phyloP scores from a whole-genome alignment of 2,797 vertebrate genomes.

The Parauchenoglanis punctatus region DNA sequence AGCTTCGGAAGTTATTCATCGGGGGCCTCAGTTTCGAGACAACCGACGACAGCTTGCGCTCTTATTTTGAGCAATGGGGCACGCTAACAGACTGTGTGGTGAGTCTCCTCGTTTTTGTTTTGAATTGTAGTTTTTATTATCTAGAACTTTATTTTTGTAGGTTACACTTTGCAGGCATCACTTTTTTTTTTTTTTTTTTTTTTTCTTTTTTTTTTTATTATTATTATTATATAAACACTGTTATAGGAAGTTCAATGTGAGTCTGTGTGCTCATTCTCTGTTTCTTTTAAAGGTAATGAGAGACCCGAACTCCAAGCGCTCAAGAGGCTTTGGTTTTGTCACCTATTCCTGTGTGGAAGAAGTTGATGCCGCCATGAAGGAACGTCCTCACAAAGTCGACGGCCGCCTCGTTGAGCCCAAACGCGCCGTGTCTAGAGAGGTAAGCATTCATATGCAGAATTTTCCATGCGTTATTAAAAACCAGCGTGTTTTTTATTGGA shows the following conservation, averaged over 20 bases:
- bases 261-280: neutral
- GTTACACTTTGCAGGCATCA: no score
- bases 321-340: constrained; percentile 93
- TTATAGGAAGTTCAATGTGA: neutral
- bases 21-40: constrained; percentile 96
- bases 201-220: neutral
- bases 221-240: no score
- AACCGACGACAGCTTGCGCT: constrained; percentile 90
- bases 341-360: constrained; percentile 89
- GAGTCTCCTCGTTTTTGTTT: constrained; percentile 50
- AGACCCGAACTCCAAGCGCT: constrained; percentile 88
- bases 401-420: no score
- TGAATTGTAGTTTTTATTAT: neutral
- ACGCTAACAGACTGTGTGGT: constrained; percentile 94
- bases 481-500: no score
- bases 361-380: constrained; percentile 90
- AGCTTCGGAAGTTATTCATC: constrained; percentile 95
- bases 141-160: neutral
- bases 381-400: constrained; percentile 42
- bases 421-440: no score
- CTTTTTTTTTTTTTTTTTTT: neutral
- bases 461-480: neutral
- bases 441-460: no score
- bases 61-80: constrained; percentile 96
- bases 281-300: constrained; percentile 84